Conservation (phyloP, 2,888 invertebrate genomes). For the Idaea biselata region DNA sequence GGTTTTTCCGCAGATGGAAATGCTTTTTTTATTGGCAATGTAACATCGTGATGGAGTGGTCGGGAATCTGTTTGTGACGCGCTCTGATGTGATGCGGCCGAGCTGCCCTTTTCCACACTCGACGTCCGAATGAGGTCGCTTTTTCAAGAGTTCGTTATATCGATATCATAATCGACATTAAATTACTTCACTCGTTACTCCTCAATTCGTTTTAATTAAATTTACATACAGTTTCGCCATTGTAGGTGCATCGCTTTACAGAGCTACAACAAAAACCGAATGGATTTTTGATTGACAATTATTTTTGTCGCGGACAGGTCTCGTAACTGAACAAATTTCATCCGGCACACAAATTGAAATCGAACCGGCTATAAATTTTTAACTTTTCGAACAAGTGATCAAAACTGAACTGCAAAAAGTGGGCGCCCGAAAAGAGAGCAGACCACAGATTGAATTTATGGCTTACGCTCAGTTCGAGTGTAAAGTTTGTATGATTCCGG, state of each 20-base stretch:
- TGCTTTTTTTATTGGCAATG: conserved; percentile 74
- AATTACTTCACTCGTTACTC: conserved; percentile 19
- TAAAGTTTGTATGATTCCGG: conserved; percentile 52
- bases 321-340: conserved; percentile 41
- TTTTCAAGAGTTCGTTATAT: conserved; percentile 54
- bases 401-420: conserved; percentile 73
- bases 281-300: conserved; percentile 48
- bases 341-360: conserved; percentile 64
- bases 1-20: conserved; percentile 79
- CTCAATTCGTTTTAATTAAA: conserved; percentile 24
- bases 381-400: conserved; percentile 75
- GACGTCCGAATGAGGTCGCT: conserved; percentile 56
- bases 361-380: conserved; percentile 67
- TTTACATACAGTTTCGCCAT: conserved; percentile 13
- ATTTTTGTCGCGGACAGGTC: conserved; percentile 38
- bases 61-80: conserved; percentile 72
- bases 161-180: conserved; percentile 17
- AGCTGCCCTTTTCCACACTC: conserved; percentile 68
- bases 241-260: not conserved
- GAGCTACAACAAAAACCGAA: conserved; percentile 19
- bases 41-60: conserved; percentile 77
- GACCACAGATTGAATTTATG: conserved; percentile 74
- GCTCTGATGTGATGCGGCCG: conserved; percentile 65
- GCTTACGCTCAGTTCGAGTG: conserved; percentile 52
- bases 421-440: conserved; percentile 56